These are phyloP conservation scores for Auanema freiburgensis DNA, from an alignment of 2,888 invertebrate species.

Conservation along the genomic window DNA sequence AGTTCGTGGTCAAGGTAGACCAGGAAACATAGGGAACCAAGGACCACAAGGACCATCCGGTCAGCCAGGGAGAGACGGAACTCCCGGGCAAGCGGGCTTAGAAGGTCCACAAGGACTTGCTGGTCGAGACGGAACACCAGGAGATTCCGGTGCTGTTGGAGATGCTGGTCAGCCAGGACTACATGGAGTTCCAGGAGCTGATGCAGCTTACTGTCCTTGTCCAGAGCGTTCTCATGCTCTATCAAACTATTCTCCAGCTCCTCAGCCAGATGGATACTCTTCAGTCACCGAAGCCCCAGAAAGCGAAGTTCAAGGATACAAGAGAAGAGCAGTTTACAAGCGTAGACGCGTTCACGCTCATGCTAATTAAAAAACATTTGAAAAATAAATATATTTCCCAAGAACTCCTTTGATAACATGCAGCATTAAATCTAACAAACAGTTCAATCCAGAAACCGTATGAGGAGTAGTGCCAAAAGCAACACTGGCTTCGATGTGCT, in stretches of 20 bases:
- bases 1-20: not conserved
- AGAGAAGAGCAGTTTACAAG: not conserved
- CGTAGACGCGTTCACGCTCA: constrained; percentile 2
- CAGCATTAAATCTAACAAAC: no score
- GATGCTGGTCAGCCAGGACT: not conserved
- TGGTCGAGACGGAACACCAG: not conserved
- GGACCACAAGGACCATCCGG: not conserved
- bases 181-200: not conserved
- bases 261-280: no score
- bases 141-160: not conserved
- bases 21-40: not conserved
- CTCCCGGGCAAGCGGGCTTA: not conserved
- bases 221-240: not conserved
- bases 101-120: not conserved
- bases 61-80: constrained; percentile 1
- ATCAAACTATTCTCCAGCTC: no score
- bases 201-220: constrained; percentile 1
- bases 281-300: no score
- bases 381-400: no score
- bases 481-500: no score
- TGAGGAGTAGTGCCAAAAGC: not conserved
- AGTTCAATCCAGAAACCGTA: no score
- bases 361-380: no score
- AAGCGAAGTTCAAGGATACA: not conserved
- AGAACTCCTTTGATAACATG: no score